A percentile compares a stretch with the other conserved stretches of the same genome.
Conservation (phyloP, 2,113 vertebrate species). For the Sebastes schlegelii region DNA sequence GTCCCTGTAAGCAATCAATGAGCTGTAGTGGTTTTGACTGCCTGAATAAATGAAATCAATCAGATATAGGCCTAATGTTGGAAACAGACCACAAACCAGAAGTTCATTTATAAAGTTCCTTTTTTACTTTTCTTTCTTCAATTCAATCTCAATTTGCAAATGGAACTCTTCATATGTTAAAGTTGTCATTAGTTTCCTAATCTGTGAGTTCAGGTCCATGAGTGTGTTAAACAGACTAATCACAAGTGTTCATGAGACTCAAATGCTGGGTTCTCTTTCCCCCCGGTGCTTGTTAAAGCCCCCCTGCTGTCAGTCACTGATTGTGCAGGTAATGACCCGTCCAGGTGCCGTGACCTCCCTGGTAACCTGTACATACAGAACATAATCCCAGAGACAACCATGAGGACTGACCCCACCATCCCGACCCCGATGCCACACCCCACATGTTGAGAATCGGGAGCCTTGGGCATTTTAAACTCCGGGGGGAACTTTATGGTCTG, state of each 20-base stretch:
- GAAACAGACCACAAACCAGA: background rate
- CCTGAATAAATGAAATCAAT: background rate
- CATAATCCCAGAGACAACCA: conserved; percentile 76
- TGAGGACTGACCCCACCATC: conserved; percentile 71
- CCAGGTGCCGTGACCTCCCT: background rate
- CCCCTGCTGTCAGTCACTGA: background rate
- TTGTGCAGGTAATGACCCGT: background rate
- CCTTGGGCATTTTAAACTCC: conserved; percentile 79
- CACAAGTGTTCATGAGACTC: conserved; percentile 45
- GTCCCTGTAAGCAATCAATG: background rate
- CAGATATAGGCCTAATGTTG: too few relatives aligned
- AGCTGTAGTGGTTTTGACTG: background rate
- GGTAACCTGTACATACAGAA: conserved; percentile 77
- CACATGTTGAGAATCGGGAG: conserved; percentile 69
- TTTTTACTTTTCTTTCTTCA: background rate
- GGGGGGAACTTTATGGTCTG: conserved; percentile 83
- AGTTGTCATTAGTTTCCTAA: background rate
- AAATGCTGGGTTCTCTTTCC: conserved; percentile 67
- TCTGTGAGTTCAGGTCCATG: background rate
- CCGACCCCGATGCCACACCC: conserved; percentile 80
- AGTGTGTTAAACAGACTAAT: background rate
- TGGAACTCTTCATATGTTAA: background rate
- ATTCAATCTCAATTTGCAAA: conserved; percentile 1
- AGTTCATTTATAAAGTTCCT: background rate
- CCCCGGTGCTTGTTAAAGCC: background rate